Evolutionary conservation across 2,797 vertebrate genomes (phyloP).

Genomic region (Miopithecus talapoin): DNA sequence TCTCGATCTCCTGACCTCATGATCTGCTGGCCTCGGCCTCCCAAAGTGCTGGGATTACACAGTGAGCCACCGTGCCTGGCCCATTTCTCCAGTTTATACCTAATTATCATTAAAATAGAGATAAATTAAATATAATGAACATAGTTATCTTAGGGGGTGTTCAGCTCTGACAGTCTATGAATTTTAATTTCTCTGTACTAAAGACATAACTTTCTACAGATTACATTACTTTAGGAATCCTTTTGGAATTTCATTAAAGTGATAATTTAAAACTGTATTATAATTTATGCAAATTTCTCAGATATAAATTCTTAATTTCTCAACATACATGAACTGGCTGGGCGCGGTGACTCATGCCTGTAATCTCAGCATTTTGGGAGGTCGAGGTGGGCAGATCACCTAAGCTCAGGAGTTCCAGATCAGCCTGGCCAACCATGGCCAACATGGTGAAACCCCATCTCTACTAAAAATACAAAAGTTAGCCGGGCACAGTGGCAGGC

Average conservation of each 20-base stretch:
- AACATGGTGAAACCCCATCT: too few relatives aligned
- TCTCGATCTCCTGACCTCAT: too few relatives aligned
- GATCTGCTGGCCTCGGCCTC: too few relatives aligned
- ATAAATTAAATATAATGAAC: conserved; percentile 28
- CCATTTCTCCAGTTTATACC: conserved; percentile 14
- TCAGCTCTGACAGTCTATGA: neutral
- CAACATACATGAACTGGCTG: conserved; percentile 79
- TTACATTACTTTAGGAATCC: neutral
- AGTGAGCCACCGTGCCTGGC: too few relatives aligned
- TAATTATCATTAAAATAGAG: conserved; percentile 19
- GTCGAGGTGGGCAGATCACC: too few relatives aligned
- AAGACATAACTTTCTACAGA: neutral
- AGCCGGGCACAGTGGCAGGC: fast-evolving
- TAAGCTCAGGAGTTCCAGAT: too few relatives aligned
- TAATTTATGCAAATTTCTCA: conserved; percentile 26
- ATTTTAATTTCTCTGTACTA: conserved; percentile 48
- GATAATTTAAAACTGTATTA: conserved; percentile 36
- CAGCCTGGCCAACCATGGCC: too few relatives aligned
- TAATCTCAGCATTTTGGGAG: too few relatives aligned
- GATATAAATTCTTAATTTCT: conserved; percentile 58
- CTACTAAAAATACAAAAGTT: too few relatives aligned
- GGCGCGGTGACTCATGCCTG: too few relatives aligned
- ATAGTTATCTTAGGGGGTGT: neutral
- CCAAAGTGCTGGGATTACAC: too few relatives aligned
- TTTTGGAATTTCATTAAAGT: conserved; percentile 43